Conservation (phyloP, 30 jellyfish, hydroid and myxozoan genomes). For the Chrysaora quinquecirrha region DNA sequence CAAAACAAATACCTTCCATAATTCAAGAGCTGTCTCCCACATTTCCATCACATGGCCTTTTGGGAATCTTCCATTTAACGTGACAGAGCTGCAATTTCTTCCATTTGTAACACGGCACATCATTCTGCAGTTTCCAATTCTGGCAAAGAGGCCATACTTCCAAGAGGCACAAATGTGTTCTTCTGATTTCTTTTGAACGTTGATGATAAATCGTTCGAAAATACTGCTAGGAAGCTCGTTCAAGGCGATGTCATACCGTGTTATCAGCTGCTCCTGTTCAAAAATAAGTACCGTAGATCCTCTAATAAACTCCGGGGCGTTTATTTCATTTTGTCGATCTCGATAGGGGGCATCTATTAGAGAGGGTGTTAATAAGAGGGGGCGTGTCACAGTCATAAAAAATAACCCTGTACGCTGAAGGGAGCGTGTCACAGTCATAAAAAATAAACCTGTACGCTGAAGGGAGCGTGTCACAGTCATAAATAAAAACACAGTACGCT, state of each 20-base stretch:
- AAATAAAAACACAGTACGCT: too few relatives aligned
- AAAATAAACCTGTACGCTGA: too few relatives aligned
- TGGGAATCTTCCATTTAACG: conserved; percentile 27
- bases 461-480: too few relatives aligned
- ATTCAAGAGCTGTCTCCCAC: conserved; percentile 15
- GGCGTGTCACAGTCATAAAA: too few relatives aligned
- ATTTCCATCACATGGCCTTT: not conserved
- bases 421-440: too few relatives aligned
- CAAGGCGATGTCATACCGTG: conserved; percentile 2
- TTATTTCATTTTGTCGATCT: too few relatives aligned
- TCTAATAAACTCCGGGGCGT: too few relatives aligned
- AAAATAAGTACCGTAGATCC: not conserved
- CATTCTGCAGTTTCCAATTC: not conserved
- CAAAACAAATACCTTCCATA: conserved; percentile 32
- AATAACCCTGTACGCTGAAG: too few relatives aligned
- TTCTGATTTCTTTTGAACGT: conserved; percentile 28
- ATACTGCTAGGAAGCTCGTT: conserved; percentile 31
- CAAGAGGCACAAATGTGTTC: conserved; percentile 53
- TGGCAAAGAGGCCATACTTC: conserved; percentile 48
- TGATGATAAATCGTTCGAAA: conserved; percentile 19
- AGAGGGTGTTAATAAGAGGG: too few relatives aligned
- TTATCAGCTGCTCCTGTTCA: conserved; percentile 28
- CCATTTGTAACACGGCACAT: conserved; percentile 17
- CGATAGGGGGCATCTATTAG: too few relatives aligned
- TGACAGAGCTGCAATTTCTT: conserved; percentile 13